phyloP scores from a whole-genome alignment of 2,888 invertebrate species.

The Cotesia congregata region DNA sequence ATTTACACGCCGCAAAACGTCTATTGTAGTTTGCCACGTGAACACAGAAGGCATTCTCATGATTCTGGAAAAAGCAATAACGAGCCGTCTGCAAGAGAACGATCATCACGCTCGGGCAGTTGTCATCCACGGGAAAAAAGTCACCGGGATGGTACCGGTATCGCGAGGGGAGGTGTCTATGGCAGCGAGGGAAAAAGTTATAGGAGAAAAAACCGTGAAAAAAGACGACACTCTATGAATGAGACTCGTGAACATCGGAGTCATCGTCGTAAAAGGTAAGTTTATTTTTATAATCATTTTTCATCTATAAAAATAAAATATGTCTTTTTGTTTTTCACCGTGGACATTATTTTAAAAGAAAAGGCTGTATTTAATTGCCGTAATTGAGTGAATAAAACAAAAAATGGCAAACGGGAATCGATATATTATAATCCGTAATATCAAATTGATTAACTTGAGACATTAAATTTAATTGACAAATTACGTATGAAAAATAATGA shows the following conservation, averaged over 20 bases:
- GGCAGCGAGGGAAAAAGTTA: slow-evolving; percentile 62
- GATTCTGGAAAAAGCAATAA: slow-evolving; percentile 39
- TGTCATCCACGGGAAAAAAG: slow-evolving; percentile 46
- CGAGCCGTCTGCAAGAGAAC: slow-evolving; percentile 44
- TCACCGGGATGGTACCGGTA: slow-evolving; percentile 31
- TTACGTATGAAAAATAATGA: not conserved
- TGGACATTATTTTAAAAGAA: not conserved
- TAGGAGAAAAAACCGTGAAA: slow-evolving; percentile 62
- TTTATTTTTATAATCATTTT: not conserved
- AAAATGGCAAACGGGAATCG: not conserved
- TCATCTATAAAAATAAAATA: not conserved
- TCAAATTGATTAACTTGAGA: not conserved
- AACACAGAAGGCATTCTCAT: slow-evolving; percentile 55
- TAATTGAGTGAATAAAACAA: not conserved
- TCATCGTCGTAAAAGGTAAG: slow-evolving; percentile 61
- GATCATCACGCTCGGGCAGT: slow-evolving; percentile 53
- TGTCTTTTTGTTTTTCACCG: not conserved
- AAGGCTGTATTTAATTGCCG: not conserved
- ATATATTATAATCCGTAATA: not conserved
- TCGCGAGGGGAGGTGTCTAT: slow-evolving; percentile 54
- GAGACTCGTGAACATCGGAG: slow-evolving; percentile 57
- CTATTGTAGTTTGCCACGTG: slow-evolving; percentile 66
- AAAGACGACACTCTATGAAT: slow-evolving; percentile 66
- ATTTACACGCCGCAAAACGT: slow-evolving; percentile 64
- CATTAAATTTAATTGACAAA: not conserved